Evolutionary conservation across 1,140 invertebrate species (phyloP), one percentile per base, ranked within the genome.

Genomic region (Limonius californicus): DNA sequence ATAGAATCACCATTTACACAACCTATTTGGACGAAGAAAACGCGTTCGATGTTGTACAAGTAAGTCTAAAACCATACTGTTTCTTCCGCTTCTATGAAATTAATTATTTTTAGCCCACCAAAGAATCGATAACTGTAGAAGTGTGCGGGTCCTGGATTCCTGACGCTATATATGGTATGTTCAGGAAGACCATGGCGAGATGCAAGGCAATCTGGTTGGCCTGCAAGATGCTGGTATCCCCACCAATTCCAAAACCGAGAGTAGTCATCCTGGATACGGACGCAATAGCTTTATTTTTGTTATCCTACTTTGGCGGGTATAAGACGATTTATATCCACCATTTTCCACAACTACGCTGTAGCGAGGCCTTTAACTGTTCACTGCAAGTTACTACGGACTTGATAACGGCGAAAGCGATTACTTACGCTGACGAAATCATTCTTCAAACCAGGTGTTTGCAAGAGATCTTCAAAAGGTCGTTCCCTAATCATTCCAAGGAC

Each of bases 131-230:
- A n/a, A n/a, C n/a, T n/a, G n/a, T n/a, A n/a, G n/a, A n/a, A n/a
- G n/a, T 27, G 3, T 27, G 3, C 9, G 69, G 60, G 45, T 70
- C 69, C 68, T 73, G 72, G 72, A 62, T 73, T 16, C 72, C 72
- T 9, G 20, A 54, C 12, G 65, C 55, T 23, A 19, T 71, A 1
- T 56, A 67, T 16, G 69, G 69, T 2, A 15, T 63, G 2, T 65
- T 69, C 15, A 54, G 53, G 12, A 55, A 56, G 4, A 54, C 35
- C n/a, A 55, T 70, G 18, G 61, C 63, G 1, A 42, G 35, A 0
- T 59, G 68, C 2, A 67, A 67, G 65, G 54, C 70, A 1, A 42
- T 64, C 0, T 63, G 67, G 35, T 67, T 73, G 67, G 68, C 67
- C n/a, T 58, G 71, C 1, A 69, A 65, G 42, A 23, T 74, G 47